Evolutionary conservation across 1,140 invertebrate species (phyloP).

Genomic region (Sminthurinus signatus): DNA sequence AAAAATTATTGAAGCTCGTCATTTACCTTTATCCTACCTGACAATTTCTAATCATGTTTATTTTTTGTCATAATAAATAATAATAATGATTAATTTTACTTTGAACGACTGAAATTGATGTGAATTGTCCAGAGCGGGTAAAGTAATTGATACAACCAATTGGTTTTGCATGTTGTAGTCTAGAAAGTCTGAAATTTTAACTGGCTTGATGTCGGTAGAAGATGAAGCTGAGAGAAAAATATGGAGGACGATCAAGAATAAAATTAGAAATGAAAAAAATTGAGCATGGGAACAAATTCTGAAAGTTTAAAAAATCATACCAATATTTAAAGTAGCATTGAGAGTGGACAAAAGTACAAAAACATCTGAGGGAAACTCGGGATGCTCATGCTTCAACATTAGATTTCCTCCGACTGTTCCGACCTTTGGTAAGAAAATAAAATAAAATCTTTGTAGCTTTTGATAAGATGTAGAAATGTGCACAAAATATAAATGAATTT

Average conservation of each 20-base stretch:
- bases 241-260: background rate
- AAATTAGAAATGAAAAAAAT: background rate
- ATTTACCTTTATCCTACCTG: too few species aligned
- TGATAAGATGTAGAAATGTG: background rate
- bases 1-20: background rate
- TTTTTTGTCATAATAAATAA: background rate
- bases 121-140: background rate
- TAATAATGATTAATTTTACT: constrained; percentile 15
- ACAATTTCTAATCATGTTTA: too few species aligned
- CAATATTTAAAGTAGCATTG: constrained; percentile 36
- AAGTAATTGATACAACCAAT: background rate
- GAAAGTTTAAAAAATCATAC: background rate
- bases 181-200: background rate
- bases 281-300: background rate
- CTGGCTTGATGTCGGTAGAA: background rate
- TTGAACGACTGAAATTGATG: constrained; percentile 20
- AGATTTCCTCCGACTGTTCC: constrained; percentile 49
- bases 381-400: constrained; percentile 50
- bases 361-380: constrained; percentile 50
- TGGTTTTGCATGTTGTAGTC: too few species aligned
- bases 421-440: too few species aligned
- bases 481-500: background rate
- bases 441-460: background rate
- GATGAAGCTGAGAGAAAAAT: background rate
- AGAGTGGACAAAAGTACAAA: constrained; percentile 47